Conservation (phyloP, 2,888 invertebrate genomes). For the Sminthurides aquaticus region DNA sequence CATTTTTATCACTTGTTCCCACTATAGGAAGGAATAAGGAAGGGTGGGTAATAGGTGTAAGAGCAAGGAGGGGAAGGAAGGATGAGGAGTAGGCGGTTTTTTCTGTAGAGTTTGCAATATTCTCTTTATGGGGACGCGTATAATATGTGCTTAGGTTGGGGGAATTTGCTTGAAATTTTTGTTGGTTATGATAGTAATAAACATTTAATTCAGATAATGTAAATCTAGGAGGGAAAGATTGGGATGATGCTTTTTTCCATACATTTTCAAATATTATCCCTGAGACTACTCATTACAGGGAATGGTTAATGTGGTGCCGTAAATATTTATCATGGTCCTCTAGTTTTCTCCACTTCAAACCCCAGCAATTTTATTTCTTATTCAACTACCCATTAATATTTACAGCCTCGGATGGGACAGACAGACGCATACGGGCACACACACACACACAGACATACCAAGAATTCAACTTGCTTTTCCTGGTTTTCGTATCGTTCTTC, state of each 20-base stretch:
- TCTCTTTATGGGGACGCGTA: background rate
- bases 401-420: background rate
- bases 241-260: background rate
- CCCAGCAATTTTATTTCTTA: slow-evolving; percentile 5
- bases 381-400: slow-evolving; percentile 5
- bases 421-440: too few species aligned
- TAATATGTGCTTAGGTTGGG: background rate
- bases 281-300: background rate
- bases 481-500: too few species aligned
- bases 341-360: background rate
- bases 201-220: slow-evolving; percentile 8
- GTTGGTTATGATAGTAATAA: slow-evolving; percentile 2
- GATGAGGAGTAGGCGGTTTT: background rate
- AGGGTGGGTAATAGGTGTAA: background rate
- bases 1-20: background rate
- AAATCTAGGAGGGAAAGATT: slow-evolving; percentile 4
- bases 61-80: background rate
- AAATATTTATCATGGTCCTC: slow-evolving; percentile 6
- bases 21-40: too few species aligned
- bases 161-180: background rate
- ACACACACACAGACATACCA: too few species aligned
- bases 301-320: slow-evolving; percentile 7
- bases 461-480: too few species aligned
- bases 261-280: background rate
- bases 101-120: background rate